These are phyloP conservation scores for Phthorimaea operculella DNA, from an alignment of 1,140 invertebrate species.

Conservation along the genomic window DNA sequence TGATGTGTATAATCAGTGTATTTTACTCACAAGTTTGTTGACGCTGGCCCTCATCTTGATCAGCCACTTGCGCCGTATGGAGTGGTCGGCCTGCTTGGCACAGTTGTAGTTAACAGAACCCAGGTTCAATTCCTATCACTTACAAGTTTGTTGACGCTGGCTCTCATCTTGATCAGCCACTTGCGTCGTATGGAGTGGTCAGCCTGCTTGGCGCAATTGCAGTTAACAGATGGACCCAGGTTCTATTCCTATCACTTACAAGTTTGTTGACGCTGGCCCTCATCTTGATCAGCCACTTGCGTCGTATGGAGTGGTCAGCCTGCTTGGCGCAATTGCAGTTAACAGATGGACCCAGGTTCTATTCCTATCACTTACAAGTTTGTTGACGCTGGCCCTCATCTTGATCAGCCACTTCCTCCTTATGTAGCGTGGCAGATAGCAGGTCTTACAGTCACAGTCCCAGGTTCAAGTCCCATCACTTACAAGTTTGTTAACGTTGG, in stretches of 20 bases:
- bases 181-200: conserved; percentile 79
- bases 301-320: conserved; percentile 76
- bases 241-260: no score
- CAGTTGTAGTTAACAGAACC: no score
- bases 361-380: conserved; percentile 76
- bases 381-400: conserved; percentile 76
- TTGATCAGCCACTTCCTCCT: conserved; percentile 82
- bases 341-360: no score
- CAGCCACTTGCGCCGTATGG: conserved; percentile 81
- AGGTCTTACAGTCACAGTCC: no score
- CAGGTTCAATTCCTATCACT: no score
- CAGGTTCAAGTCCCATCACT: no score
- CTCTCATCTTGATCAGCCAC: conserved; percentile 79
- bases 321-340: conserved; percentile 74
- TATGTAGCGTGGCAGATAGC: no score
- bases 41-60: conserved; percentile 77
- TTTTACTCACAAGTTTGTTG: conserved; percentile 75
- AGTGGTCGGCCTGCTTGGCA: conserved; percentile 72
- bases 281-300: conserved; percentile 83
- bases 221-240: no score
- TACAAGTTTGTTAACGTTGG: conserved; percentile 78
- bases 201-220: conserved; percentile 73
- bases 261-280: conserved; percentile 77
- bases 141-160: conserved; percentile 78
- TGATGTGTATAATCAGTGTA: no score